phyloP scores from a whole-genome alignment of 2,797 vertebrate genomes.

The Amblyopsis hoosieri region DNA sequence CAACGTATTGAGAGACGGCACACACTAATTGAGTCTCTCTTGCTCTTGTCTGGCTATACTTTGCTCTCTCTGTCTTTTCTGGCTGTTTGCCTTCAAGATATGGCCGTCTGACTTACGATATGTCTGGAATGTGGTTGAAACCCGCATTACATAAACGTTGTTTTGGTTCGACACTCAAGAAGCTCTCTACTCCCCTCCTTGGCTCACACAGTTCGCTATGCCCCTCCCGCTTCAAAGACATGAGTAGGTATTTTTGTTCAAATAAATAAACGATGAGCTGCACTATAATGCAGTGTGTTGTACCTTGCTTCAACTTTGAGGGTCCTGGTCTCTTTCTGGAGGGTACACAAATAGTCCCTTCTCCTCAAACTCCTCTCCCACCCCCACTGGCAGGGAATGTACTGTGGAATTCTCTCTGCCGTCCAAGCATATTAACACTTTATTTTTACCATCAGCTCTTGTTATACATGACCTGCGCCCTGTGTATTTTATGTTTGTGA shows the following conservation, averaged over 20 bases:
- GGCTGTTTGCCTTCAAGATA: neutral
- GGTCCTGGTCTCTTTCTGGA: constrained; percentile 36
- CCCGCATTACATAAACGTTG: neutral
- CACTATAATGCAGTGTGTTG: neutral
- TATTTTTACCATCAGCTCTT: constrained; percentile 71
- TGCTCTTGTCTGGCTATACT: neutral
- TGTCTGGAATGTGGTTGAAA: neutral
- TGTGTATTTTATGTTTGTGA: constrained; percentile 56
- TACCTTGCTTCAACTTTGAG: constrained; percentile 4
- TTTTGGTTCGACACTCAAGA: neutral
- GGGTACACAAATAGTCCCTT: constrained; percentile 68
- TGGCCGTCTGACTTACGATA: constrained; percentile 4
- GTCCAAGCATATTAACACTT: constrained; percentile 70
- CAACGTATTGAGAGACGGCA: constrained; percentile 47
- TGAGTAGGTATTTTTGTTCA: no score
- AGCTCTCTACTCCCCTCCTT: no score
- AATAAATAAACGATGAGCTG: no score
- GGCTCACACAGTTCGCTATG: no score
- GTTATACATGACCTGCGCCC: constrained; percentile 63
- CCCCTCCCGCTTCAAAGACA: no score
- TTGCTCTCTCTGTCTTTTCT: neutral
- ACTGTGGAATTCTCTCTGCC: constrained; percentile 67
- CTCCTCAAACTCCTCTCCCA: constrained; percentile 53
- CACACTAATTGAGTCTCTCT: constrained; percentile 16
- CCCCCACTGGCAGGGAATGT: constrained; percentile 64